Evolutionary conservation across 2,797 vertebrate species (phyloP), one percentile per base, ranked within the genome.

Genomic region (Pipistrellus nathusii): DNA sequence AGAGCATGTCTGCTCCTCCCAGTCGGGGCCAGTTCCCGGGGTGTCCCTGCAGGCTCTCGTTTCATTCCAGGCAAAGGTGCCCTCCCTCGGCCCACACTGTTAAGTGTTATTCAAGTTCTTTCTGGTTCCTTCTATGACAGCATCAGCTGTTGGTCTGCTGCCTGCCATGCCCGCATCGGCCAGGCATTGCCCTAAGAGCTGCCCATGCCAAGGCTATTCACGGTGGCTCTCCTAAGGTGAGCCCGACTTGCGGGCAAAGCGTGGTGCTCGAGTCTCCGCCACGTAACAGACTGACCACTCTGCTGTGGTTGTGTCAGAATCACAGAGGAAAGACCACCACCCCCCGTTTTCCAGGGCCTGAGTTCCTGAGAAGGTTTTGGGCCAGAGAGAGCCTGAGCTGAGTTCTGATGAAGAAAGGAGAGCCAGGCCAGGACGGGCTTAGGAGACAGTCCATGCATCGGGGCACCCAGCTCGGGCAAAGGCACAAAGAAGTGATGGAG

Each of bases 281-380:
- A 1, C 0, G 0, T 8, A 48, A 64, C 0, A 0, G 32, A 38
- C 59, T 6, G 77, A 72, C 15, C 3, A 0, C 32, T 57, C 25
- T 80, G 11, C 38, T 71, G 15, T 7, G 23, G 30, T 15, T 0
- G 3, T 20, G 66, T 53, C 7, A 1, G 57, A 75, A 27, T 8
- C 46, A 10, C 21, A 38, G 90, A 27, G 81, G 46, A 41, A 41
- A 57, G 13, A 62, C 62, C 0, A 0, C 10, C 0, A 0, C 46
- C 6, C 23, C 44, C 1, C 8, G 0, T 11, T 32, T 32, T 5
- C 38, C 11, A 4, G 82, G 81, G 25, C 25, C 11, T 0, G 0
- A 10, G 17, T 35, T 35, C 30, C 55, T 0, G 27, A 71, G 68
- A 46, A 23, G 14, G 38, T 44, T 90, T 32, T 3, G 2, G n/a